A percentile compares a stretch with the other conserved stretches of the same genome.
Evolutionary conservation across 2,113 vertebrate genomes (phyloP).

Genomic region (Psilopsiagon aymara): DNA sequence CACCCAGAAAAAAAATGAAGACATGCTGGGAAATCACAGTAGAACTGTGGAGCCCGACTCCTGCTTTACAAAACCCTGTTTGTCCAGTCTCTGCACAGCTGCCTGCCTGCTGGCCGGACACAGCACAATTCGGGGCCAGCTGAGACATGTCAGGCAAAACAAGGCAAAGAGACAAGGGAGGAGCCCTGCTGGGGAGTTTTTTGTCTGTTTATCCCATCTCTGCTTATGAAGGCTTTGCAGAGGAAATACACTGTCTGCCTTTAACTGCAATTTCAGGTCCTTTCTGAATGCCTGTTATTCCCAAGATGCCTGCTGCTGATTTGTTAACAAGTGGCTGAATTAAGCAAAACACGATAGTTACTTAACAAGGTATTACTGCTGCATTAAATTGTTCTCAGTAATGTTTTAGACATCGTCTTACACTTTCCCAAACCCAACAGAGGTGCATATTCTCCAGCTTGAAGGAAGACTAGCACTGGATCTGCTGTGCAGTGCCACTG

Average conservation of each 20-base stretch:
- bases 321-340: neutral
- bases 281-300: neutral
- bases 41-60: neutral
- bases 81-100: constrained; percentile 20
- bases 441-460: neutral
- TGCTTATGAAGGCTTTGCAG: neutral
- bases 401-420: neutral
- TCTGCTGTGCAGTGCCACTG: neutral
- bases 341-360: neutral
- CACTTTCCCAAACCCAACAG: neutral
- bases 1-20: constrained; percentile 43
- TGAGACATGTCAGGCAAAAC: constrained; percentile 64
- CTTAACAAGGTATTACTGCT: neutral
- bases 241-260: constrained; percentile 13
- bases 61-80: constrained; percentile 40
- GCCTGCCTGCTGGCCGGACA: constrained; percentile 43
- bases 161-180: constrained; percentile 34
- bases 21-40: constrained; percentile 31
- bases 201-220: constrained; percentile 45
- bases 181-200: neutral
- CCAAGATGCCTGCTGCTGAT: neutral
- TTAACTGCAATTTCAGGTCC: neutral
- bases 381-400: neutral
- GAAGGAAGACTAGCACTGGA: neutral
- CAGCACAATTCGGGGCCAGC: neutral